Conservation (phyloP, 2,888 invertebrate species). For the Nemotelus nigrinus region DNA sequence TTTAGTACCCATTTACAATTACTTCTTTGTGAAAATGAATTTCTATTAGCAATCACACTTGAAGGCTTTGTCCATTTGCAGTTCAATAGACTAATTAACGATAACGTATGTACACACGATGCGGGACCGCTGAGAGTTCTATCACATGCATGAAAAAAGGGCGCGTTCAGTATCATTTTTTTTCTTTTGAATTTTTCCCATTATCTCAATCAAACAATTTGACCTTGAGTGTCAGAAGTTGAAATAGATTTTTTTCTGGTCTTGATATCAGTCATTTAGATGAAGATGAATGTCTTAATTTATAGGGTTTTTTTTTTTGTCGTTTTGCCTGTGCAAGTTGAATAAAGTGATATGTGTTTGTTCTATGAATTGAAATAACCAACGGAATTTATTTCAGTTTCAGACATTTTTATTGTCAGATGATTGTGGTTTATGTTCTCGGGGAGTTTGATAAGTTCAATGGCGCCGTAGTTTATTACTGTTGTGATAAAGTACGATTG, state of each 20-base stretch:
- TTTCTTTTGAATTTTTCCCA: slow-evolving; percentile 7
- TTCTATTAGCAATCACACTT: not conserved
- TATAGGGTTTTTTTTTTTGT: not conserved
- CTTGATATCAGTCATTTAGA: not conserved
- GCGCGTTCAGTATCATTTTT: slow-evolving; percentile 4
- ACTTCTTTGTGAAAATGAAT: not conserved
- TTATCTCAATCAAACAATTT: slow-evolving; percentile 23
- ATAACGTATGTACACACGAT: too few relatives aligned
- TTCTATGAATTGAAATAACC: too few relatives aligned
- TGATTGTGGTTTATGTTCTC: not conserved
- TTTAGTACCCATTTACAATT: not conserved
- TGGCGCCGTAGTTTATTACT: slow-evolving; percentile 19
- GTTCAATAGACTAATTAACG: slow-evolving; percentile 29
- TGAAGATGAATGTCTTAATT: slow-evolving; percentile 1
- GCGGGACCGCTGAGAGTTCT: too few relatives aligned
- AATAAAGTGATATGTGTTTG: too few relatives aligned
- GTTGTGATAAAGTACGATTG: not conserved
- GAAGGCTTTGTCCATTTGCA: slow-evolving; percentile 7
- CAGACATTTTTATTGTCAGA: not conserved
- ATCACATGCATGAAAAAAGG: not conserved
- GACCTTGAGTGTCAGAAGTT: not conserved
- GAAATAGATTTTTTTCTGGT: not conserved
- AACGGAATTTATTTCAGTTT: too few relatives aligned
- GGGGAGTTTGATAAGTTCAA: slow-evolving; percentile 10
- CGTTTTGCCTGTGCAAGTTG: too few relatives aligned